Evolutionary conservation across 2,797 vertebrate species (phyloP), one percentile per base, ranked within the genome.

Genomic region (Gobio occitaniae): DNA sequence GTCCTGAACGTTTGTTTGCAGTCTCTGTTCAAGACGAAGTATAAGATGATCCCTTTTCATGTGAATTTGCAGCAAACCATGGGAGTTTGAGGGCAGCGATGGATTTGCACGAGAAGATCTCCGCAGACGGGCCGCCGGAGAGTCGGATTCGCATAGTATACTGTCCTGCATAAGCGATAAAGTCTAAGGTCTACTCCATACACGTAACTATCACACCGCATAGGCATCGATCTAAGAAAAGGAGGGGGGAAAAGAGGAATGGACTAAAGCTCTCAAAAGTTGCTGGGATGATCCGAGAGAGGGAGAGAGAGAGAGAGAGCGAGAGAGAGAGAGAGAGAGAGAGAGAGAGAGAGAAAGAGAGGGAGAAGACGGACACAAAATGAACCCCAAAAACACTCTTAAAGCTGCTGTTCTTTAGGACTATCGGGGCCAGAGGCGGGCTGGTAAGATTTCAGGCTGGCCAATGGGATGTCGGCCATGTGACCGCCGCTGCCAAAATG

Each of bases 371-470:
- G n/a, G 48, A 79, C 54, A 71, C 48, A 70, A 84, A 71, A 70
- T 4, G 29, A 70, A 78, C 41, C 87, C 93, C 89, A 90, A 90
- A 91, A 91, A 90, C 29, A 15, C 90, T 93, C 92, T 98, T 99
- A 99, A 96, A 99, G 97, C 94, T 99, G 98, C 91, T 99, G 97
- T 92, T 99, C 98, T 94, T 99, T 99, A 78, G 97, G 96, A 94
- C 96, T 97, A 93, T 99, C 97, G 65, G 95, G 91, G 91, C 97
- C 96, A 21, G 97, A 95, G 72, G 94, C 92, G 84, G 97, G 95
- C 94, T 98, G 97, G 92, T 98, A 99, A 79, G 98, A 96, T 94
- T 99, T 99, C 92, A 99, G 94, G 93, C 96, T 99, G 89, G 98
- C 97, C 96, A 99, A 92, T 86, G 98, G 98, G 95, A 99, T 99